Percentiles rank a stretch among this genome's conserved stretches.
Evolutionary conservation across 2,113 vertebrate species (phyloP).

Genomic region (Axis porcinus): DNA sequence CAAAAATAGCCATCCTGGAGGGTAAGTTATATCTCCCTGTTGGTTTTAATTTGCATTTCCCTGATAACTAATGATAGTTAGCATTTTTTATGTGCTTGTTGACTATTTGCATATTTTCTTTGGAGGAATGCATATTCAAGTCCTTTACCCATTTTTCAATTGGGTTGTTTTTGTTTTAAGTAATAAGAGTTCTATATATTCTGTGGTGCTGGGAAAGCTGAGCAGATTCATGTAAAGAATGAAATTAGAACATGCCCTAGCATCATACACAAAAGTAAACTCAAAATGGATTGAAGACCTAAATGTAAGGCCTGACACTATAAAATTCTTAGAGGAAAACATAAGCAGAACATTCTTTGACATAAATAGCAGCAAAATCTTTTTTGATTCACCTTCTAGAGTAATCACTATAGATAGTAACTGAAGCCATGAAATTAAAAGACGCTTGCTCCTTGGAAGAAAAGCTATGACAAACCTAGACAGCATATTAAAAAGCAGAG

Average conservation of each 20-base stretch:
- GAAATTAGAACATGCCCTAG: background rate
- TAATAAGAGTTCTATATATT: background rate
- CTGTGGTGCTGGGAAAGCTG: background rate
- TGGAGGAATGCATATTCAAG: background rate
- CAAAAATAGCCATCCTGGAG: background rate
- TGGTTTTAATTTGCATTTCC: background rate
- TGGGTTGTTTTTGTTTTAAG: background rate
- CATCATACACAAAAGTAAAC: background rate
- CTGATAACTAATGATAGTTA: background rate
- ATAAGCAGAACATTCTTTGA: background rate
- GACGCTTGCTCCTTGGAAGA: background rate
- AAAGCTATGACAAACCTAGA: background rate
- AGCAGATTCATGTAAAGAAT: background rate
- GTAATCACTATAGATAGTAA: background rate
- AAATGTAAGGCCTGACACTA: background rate
- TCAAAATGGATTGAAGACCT: background rate
- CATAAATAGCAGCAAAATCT: background rate
- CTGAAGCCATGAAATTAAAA: background rate
- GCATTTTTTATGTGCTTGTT: background rate
- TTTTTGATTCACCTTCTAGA: background rate
- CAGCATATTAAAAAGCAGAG: background rate
- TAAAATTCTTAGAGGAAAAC: background rate
- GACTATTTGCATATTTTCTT: background rate
- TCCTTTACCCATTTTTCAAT: background rate
- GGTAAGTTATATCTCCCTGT: background rate